A percentile compares a stretch with the other conserved stretches of the same genome.
Evolutionary conservation across 1,140 invertebrate genomes (phyloP).

Genomic region (Lordiphosa mommai): DNA sequence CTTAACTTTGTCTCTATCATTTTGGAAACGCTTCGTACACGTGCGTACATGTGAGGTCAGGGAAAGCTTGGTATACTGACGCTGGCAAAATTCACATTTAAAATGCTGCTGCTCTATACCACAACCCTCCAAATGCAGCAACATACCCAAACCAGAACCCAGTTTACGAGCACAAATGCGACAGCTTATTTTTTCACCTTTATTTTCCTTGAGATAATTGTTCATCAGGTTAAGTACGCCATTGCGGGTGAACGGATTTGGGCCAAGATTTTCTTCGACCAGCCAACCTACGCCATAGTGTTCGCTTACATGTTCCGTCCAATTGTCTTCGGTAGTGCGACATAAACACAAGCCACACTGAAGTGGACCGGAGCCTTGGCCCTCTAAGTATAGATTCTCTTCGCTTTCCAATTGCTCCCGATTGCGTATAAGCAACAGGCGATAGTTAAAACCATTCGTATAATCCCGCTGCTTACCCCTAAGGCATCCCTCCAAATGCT

Average conservation of each 20-base stretch:
- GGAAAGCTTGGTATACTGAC: slow-evolving; percentile 26
- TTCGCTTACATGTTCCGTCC: slow-evolving; percentile 36
- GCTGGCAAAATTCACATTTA: slow-evolving; percentile 39
- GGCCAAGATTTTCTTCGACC: background rate
- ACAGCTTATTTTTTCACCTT: slow-evolving; percentile 29
- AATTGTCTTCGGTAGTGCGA: slow-evolving; percentile 19
- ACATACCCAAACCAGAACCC: slow-evolving; percentile 43
- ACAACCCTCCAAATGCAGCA: slow-evolving; percentile 58
- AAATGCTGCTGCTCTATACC: slow-evolving; percentile 32
- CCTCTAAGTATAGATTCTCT: slow-evolving; percentile 31
- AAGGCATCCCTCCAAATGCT: slow-evolving; percentile 47
- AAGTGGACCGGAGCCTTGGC: slow-evolving; percentile 14
- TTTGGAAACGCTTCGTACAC: slow-evolving; percentile 16
- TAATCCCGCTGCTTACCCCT: slow-evolving; percentile 1
- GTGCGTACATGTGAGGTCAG: slow-evolving; percentile 23
- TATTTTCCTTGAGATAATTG: slow-evolving; percentile 10
- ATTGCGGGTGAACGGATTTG: slow-evolving; percentile 16
- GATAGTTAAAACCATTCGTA: slow-evolving; percentile 23
- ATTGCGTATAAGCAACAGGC: slow-evolving; percentile 52
- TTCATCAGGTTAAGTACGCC: slow-evolving; percentile 32
- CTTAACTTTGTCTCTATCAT: background rate
- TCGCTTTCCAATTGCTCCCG: slow-evolving; percentile 47
- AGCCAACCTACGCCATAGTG: slow-evolving; percentile 73
- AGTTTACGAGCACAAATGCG: slow-evolving; percentile 50
- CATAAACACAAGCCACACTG: slow-evolving; percentile 64